A percentile compares a stretch with the other conserved stretches of the same genome.
Conservation (phyloP, 2,797 vertebrate species). For the Eleutherodactylus coqui region DNA sequence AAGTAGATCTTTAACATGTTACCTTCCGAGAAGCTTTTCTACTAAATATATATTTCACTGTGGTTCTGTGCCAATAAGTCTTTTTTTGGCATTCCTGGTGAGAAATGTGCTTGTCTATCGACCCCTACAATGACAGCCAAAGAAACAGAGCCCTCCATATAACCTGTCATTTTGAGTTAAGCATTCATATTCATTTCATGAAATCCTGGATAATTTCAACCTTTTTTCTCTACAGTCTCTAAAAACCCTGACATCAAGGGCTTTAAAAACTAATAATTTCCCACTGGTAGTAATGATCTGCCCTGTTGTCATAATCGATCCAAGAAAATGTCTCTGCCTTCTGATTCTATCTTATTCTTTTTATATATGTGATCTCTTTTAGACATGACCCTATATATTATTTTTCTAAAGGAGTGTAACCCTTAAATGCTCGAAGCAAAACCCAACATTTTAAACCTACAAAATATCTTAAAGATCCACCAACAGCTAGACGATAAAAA, state of each 20-base stretch:
- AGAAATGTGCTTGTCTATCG: slow-evolving; percentile 6
- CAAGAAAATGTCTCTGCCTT: slow-evolving; percentile 31
- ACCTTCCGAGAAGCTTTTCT: not conserved
- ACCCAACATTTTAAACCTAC: not conserved
- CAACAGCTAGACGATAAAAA: not conserved
- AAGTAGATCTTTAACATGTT: not conserved
- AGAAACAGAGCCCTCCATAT: slow-evolving; percentile 11
- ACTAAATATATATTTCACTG: not conserved
- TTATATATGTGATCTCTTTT: slow-evolving; percentile 16
- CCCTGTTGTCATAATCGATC: slow-evolving; percentile 47
- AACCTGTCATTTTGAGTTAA: slow-evolving; percentile 43
- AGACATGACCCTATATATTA: slow-evolving; percentile 21
- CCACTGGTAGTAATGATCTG: slow-evolving; percentile 43
- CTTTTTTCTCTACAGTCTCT: slow-evolving; percentile 31
- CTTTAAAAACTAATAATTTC: slow-evolving; percentile 43
- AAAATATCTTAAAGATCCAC: not conserved
- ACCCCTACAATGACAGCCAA: slow-evolving; percentile 22
- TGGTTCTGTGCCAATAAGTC: not conserved
- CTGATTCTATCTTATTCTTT: slow-evolving; percentile 19
- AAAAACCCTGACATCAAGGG: slow-evolving; percentile 25
- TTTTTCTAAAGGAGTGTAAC: slow-evolving; percentile 9
- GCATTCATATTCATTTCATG: slow-evolving; percentile 40
- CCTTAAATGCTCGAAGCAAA: slow-evolving; percentile 13
- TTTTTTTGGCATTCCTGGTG: not conserved
- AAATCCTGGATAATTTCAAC: slow-evolving; percentile 35